Evolutionary conservation across 2,797 vertebrate species (phyloP).

Genomic region (Syncerus caffer): DNA sequence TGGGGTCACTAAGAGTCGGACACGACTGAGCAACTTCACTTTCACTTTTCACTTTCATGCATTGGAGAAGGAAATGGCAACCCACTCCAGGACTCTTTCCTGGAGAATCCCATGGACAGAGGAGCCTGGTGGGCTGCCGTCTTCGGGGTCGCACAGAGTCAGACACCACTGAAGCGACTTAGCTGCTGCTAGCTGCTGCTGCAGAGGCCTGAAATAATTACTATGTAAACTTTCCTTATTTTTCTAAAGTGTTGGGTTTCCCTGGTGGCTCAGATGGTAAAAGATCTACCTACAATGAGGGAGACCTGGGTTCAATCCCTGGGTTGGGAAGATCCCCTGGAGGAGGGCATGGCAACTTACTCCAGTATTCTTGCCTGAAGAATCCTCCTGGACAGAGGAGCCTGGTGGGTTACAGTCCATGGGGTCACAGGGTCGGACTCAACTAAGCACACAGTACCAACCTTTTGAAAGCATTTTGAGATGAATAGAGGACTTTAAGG

Average conservation of each 20-base stretch:
- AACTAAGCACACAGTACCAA: background rate
- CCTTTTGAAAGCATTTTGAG: background rate
- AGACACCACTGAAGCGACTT: no score
- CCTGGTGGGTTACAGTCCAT: background rate
- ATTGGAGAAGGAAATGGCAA: no score
- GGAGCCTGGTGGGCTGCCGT: no score
- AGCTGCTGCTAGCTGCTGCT: no score
- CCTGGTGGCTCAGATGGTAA: background rate
- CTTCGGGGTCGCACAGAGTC: no score
- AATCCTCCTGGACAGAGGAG: background rate
- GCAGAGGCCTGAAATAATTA: background rate
- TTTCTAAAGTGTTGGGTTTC: background rate
- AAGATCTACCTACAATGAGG: background rate
- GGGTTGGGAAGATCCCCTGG: background rate
- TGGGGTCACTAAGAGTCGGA: no score
- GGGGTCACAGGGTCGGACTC: rapidly evolving
- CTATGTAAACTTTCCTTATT: background rate
- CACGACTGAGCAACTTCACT: no score
- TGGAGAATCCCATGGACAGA: no score
- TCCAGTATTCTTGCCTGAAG: background rate
- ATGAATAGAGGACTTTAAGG: background rate
- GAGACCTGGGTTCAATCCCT: background rate
- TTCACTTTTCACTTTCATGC: no score
- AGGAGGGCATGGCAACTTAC: background rate
- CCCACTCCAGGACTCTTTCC: no score